Base-by-base conservation (phyloP, 30 jellyfish, hydroid and myxozoan species). In the Mastigias papua region DNA sequence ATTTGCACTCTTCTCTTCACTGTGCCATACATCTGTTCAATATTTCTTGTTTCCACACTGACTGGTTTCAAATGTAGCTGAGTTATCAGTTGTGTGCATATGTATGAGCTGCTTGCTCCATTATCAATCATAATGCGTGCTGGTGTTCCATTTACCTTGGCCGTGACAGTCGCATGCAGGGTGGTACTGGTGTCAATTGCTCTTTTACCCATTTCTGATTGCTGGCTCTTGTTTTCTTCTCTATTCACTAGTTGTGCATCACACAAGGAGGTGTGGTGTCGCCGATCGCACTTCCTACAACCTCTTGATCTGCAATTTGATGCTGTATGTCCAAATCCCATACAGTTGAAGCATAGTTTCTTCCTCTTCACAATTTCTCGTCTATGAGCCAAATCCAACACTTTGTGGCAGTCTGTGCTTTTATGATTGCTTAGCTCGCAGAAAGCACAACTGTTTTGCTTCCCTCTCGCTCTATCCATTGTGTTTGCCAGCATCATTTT, bases 321-420 rank as follows among this genome's bases (percentile, higher is more conserved):
- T 25, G 85, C 95, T 21, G 87, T 19, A 64, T 92, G 97, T 23
- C 71, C 30, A 15, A 58, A 65, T 9, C 93, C 93, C 26, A 88
- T 73, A 73, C 98, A 86, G 76, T 86, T 92, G 72, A 70, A 92
- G 74, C 95, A 92, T n/a, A 87, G 81, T 50, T 63, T 62, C 51
- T 92, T 86, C 32, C 65, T 62, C 57, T 29, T 81, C 21, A 64
- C 20, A 29, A 73, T n/a, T 34, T 73, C 37, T 26, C 19, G 74
- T 27, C 74, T 63, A 10, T 63, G 74, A 10, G 74, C 74, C 74
- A 63, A n/a, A 63, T 63, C 26, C 32, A 63, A 6, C 26, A 63
- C 37, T 63, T 63, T 63, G 23, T 27, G 74, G 26, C 74, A 63
- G 42, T 63, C 37, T 63, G 37, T 10, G 23, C 74, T 63, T 26